Base-by-base conservation (phyloP, 2,888 invertebrate genomes). In the Leptinotarsa juncta region DNA sequence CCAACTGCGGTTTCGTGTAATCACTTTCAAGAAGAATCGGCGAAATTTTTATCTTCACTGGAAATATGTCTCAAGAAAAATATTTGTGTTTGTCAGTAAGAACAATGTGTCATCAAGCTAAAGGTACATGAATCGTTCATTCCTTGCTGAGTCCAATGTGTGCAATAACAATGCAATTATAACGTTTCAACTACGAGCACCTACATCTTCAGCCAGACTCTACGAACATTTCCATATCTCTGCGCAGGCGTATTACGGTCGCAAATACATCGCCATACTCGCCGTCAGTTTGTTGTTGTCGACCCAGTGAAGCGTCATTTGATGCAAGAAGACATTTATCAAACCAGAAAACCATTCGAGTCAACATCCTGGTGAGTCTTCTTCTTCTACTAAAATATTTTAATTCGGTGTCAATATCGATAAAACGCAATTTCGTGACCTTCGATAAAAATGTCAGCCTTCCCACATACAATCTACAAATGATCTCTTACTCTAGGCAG, bases 151-250 rank as follows among this genome's bases (percentile, higher is more conserved):
- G 32, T 32, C 32, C 32, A 32, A 2, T 32, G 32, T 10, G 10
- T 10, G 32, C 10, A 32, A 10, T 42, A 42, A 42, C 10, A 10
- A 42, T 42, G 42, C 10, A 7, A 42, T 42, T 53, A 3, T 53
- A 53, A 53, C 53, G 53, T 53, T 53, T 53, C 53, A 53, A 18
- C 53, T n/a, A n/a, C 53, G 18, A 18, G 53, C 53, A 53, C 18
- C 18, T 18, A 53, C 53, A 53, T 53, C 53, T 53, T 53, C 53
- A 53, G 53, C n/a, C 18, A 3, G 53, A 10, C 18, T 53, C 18
- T 10, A n/a, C 3, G 18, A 10, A 18, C 53, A 15, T 53, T 53
- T 53, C 18, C 4, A 53, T 18, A 18, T 18, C 18, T 12, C n/a
- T 18, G 53, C 53, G 53, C 53, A 53, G 12, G 53, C 53, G 18